These are phyloP conservation scores for Tetramorium simillimum DNA, from an alignment of 1,140 invertebrate species.

Conservation along the genomic window DNA sequence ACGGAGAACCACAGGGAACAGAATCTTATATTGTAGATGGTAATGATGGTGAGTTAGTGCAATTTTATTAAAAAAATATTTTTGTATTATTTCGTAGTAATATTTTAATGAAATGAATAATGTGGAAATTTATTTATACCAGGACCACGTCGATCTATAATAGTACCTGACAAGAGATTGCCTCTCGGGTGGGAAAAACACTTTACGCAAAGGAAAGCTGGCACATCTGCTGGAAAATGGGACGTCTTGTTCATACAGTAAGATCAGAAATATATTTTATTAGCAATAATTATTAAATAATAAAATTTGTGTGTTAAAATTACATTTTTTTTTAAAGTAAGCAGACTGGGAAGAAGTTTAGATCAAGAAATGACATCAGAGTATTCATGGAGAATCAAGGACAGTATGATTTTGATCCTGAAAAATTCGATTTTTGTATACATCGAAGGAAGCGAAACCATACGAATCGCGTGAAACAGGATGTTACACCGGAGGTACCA, in stretches of 20 bases:
- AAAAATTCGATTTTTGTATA: slow-evolving; percentile 85
- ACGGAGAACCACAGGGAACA: slow-evolving; percentile 82
- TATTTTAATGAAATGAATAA: neutral
- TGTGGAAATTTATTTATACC: slow-evolving; percentile 31
- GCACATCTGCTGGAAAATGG: slow-evolving; percentile 91
- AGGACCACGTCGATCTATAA: slow-evolving; percentile 87
- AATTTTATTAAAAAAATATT: neutral
- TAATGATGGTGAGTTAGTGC: slow-evolving; percentile 76
- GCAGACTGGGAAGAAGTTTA: slow-evolving; percentile 83
- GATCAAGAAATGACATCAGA: slow-evolving; percentile 84
- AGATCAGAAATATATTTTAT: slow-evolving; percentile 65
- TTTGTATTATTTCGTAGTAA: neutral
- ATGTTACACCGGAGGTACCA: slow-evolving; percentile 68
- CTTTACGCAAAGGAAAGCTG: slow-evolving; percentile 89
- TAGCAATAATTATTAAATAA: neutral
- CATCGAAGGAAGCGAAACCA: slow-evolving; percentile 79
- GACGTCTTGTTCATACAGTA: slow-evolving; percentile 91
- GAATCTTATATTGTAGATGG: slow-evolving; percentile 82
- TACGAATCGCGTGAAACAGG: slow-evolving; percentile 69
- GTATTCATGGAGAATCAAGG: slow-evolving; percentile 82
- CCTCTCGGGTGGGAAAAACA: slow-evolving; percentile 92
- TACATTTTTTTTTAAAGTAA: slow-evolving; percentile 76
- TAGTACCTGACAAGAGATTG: slow-evolving; percentile 90
- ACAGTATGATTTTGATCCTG: slow-evolving; percentile 80
- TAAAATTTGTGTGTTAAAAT: slow-evolving; percentile 6